Percentiles rank a stretch among this genome's conserved stretches.
phyloP scores from a whole-genome alignment of 2,113 vertebrate species.

The Cephalopholis sonnerati region DNA sequence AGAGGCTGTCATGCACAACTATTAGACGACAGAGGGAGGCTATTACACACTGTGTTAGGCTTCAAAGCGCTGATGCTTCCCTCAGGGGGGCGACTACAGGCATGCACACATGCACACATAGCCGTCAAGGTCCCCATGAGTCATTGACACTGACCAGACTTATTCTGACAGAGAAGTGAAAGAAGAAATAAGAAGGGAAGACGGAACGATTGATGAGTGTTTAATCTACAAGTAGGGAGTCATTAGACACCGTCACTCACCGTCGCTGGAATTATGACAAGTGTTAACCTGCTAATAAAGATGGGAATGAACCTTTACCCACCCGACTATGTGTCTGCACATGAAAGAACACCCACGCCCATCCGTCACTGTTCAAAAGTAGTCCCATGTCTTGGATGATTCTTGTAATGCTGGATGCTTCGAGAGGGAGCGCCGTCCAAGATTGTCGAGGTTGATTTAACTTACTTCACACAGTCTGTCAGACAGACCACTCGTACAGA shows the following conservation, averaged over 20 bases:
- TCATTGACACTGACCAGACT: conserved; percentile 22
- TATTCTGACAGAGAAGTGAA: conserved; percentile 20
- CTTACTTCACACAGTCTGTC: conserved; percentile 40
- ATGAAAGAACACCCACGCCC: conserved; percentile 24
- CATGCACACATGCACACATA: conserved; percentile 29
- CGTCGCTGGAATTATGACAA: conserved; percentile 46
- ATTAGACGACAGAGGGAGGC: conserved; percentile 41
- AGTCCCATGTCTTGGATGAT: conserved; percentile 16
- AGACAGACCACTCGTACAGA: conserved; percentile 35
- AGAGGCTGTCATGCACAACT: conserved; percentile 24
- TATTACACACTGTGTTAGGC: conserved; percentile 47
- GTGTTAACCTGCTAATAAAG: conserved; percentile 34
- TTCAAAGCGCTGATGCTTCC: conserved; percentile 36
- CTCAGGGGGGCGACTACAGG: neutral
- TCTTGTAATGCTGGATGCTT: conserved; percentile 30
- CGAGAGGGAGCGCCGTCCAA: conserved; percentile 23
- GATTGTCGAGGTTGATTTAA: conserved; percentile 56
- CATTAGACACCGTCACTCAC: neutral
- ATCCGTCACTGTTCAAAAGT: conserved; percentile 4
- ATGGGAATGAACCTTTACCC: conserved; percentile 4
- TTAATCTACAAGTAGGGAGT: conserved; percentile 35
- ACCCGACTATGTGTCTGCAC: conserved; percentile 30
- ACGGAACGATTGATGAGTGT: conserved; percentile 23
- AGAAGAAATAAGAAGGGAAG: neutral
- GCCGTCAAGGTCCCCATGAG: conserved; percentile 13